Base-by-base conservation (phyloP, 2,888 invertebrate genomes). In the Megamerina dolium region DNA sequence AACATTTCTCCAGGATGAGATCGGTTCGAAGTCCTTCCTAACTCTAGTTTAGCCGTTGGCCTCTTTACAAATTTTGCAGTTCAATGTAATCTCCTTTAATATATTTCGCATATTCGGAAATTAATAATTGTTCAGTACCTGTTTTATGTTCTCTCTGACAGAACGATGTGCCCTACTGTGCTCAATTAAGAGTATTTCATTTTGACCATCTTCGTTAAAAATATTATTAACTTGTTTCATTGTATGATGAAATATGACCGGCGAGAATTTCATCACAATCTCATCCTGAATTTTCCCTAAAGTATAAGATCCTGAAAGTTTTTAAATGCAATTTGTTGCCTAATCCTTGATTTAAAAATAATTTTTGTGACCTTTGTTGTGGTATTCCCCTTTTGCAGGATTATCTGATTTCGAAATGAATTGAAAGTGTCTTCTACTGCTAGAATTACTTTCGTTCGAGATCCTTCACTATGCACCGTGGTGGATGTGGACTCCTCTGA, bases 51-150 rank as follows among this genome's bases (percentile, higher is more conserved):
- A 10, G 29, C 8, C 4, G 50, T 38, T 53, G 49, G 5, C 21
- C 37, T 9, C 43, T 42, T 14, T 30, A 32, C 43, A 51, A 9
- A 48, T 47, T 27, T 34, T 46, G 8, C 48, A 51, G 9, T 45
- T 43, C 9, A 6, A n/a, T 5, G 31, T 38, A 4, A 42, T 8
- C 6, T 18, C 21, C 13, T 8, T 37, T 13, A 45, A 23, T 13
- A 17, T 44, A 6, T 45, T 48, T 18, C 35, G 31, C 14, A 47
- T 41, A 1, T 20, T 35, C 9, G 41, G 43, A 23, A 47, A 47
- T 14, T 37, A 43, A 36, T 44, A 42, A 18, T 45, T 41, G 4
- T 17, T 13, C 14, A 41, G 17, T n/a, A 47, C 20, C 14, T 42
- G 43, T 14, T 17, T 13, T 13, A 31, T 27, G 23, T 45, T 37